Conservation (phyloP, 2,888 invertebrate genomes). For the Cybosia mesomella region DNA sequence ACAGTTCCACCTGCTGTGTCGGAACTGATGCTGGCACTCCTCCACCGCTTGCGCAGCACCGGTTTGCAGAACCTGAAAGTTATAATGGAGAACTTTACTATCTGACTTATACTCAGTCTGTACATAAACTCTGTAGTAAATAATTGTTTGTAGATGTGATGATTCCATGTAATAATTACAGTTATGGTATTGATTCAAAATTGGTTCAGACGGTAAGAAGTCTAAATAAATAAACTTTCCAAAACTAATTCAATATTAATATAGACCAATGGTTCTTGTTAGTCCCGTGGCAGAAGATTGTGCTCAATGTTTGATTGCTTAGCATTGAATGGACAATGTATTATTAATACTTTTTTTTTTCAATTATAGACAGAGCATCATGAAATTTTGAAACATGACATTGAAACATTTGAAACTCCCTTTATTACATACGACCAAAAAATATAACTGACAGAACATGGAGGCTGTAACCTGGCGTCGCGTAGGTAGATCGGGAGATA, state of each 20-base stretch:
- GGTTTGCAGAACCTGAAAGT: conserved; percentile 91
- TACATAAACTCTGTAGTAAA: too few relatives aligned
- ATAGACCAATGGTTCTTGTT: not conserved
- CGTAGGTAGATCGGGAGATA: too few relatives aligned
- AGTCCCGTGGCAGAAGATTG: not conserved
- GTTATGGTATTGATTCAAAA: not conserved
- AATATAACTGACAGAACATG: not conserved
- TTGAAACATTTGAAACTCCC: too few relatives aligned
- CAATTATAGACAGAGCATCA: too few relatives aligned
- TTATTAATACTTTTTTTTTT: too few relatives aligned
- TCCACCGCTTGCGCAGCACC: conserved; percentile 95
- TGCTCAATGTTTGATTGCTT: too few relatives aligned
- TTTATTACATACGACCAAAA: not conserved
- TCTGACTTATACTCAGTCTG: not conserved
- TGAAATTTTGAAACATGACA: too few relatives aligned
- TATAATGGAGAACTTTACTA: not conserved
- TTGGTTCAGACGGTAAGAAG: too few relatives aligned
- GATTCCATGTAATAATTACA: not conserved
- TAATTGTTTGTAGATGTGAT: not conserved
- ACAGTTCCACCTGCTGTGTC: conserved; percentile 96
- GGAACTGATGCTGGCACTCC: conserved; percentile 96
- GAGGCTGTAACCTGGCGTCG: too few relatives aligned
- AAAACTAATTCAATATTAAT: not conserved
- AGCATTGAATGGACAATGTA: too few relatives aligned
- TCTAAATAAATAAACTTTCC: not conserved